A percentile compares a stretch with the other conserved stretches of the same genome.
These are phyloP conservation scores for Monochamus saltuarius DNA, from an alignment of 1,140 invertebrate species.

Conservation along the genomic window DNA sequence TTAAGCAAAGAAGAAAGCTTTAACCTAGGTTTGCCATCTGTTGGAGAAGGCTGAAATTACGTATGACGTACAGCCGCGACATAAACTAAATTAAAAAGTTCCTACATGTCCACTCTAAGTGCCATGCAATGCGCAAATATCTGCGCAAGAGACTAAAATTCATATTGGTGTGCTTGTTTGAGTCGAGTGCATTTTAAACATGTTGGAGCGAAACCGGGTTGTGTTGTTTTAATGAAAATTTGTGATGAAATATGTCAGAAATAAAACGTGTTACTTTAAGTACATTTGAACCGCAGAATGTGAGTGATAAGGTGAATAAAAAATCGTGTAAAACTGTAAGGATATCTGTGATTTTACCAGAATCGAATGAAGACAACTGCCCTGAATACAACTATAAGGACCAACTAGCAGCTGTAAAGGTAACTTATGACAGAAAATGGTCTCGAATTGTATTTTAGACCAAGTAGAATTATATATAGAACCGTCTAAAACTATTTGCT, in stretches of 20 bases:
- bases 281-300: constrained; percentile 43
- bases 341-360: constrained; percentile 60
- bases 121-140: constrained; percentile 39
- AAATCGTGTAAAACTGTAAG: constrained; percentile 53
- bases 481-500: too few relatives aligned
- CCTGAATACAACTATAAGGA: constrained; percentile 67
- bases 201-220: constrained; percentile 49
- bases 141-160: constrained; percentile 29
- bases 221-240: constrained; percentile 43
- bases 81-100: too few relatives aligned
- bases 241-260: constrained; percentile 51
- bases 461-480: background rate
- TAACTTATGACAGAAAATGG: constrained; percentile 56
- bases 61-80: too few relatives aligned
- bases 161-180: constrained; percentile 34
- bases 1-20: too few relatives aligned
- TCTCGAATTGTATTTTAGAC: constrained; percentile 39
- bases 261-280: constrained; percentile 43
- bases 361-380: constrained; percentile 65
- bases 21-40: too few relatives aligned
- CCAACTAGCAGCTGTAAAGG: constrained; percentile 61
- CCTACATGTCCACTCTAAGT: background rate
- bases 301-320: constrained; percentile 38
- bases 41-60: too few relatives aligned
- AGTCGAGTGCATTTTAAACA: constrained; percentile 48